Conservation (phyloP, 2,888 invertebrate species). For the Mythimna ferrago region DNA sequence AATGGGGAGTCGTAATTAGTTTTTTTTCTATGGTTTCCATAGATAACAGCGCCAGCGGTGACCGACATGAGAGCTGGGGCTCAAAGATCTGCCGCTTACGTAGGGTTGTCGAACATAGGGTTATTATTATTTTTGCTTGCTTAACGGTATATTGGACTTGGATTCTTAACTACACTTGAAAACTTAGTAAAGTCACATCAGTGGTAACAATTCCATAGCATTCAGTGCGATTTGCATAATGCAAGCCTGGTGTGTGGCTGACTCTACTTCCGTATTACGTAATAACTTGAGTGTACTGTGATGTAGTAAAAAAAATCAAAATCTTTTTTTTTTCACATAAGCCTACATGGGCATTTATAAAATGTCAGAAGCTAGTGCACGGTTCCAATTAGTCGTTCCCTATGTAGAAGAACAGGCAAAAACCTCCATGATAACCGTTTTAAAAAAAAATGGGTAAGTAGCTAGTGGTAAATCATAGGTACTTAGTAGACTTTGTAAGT, state of each 20-base stretch:
- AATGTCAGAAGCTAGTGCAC: too few relatives aligned
- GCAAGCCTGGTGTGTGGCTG: neutral
- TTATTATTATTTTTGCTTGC: neutral
- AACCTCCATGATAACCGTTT: too few relatives aligned
- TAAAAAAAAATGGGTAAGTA: too few relatives aligned
- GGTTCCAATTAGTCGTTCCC: too few relatives aligned
- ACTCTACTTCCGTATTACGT: neutral
- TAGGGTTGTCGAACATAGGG: slow-evolving; percentile 74
- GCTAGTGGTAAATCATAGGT: too few relatives aligned
- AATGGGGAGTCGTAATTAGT: slow-evolving; percentile 84
- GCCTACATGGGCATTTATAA: too few relatives aligned
- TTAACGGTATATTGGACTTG: neutral
- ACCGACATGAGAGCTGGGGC: slow-evolving; percentile 75
- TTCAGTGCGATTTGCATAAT: neutral
- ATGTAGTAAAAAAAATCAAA: too few relatives aligned
- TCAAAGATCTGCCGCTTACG: slow-evolving; percentile 68
- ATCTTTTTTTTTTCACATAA: too few relatives aligned
- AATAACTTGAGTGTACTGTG: too few relatives aligned
- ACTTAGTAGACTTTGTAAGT: too few relatives aligned
- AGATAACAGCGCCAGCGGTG: slow-evolving; percentile 84
- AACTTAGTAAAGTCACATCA: neutral
- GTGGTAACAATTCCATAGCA: neutral
- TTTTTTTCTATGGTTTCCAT: slow-evolving; percentile 85
- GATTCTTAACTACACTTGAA: neutral
- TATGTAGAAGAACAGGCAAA: too few relatives aligned